Percentiles rank a stretch among this genome's conserved stretches.
These are phyloP conservation scores for Amyelois transitella DNA, from an alignment of 1,140 invertebrate species.

Conservation along the genomic window DNA sequence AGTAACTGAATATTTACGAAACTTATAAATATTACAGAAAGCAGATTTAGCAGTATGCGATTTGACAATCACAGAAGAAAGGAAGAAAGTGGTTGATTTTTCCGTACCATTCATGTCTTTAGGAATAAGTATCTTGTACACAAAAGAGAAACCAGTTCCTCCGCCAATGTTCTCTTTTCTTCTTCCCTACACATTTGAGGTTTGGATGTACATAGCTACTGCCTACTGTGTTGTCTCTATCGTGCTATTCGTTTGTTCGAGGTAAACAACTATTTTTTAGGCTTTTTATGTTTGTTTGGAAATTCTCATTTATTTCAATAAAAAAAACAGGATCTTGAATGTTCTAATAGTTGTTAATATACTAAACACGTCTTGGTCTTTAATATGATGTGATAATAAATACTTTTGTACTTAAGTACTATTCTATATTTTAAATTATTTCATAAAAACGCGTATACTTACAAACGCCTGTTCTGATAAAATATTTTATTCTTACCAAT, in stretches of 20 bases:
- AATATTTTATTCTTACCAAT: too few relatives aligned
- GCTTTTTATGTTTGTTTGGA: too few relatives aligned
- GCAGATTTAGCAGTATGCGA: slow-evolving; percentile 94
- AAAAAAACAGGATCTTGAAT: too few relatives aligned
- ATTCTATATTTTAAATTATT: too few relatives aligned
- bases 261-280: slow-evolving; percentile 73
- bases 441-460: too few relatives aligned
- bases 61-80: slow-evolving; percentile 90
- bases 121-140: slow-evolving; percentile 88
- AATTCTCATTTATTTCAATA: too few relatives aligned
- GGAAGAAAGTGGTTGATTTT: slow-evolving; percentile 90
- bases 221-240: slow-evolving; percentile 87
- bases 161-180: slow-evolving; percentile 86
- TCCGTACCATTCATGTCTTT: slow-evolving; percentile 93
- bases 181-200: slow-evolving; percentile 86
- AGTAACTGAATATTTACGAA: too few relatives aligned
- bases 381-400: too few relatives aligned
- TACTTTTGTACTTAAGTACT: too few relatives aligned
- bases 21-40: slow-evolving; percentile 77
- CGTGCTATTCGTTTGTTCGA: slow-evolving; percentile 84
- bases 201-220: slow-evolving; percentile 90
- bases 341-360: too few relatives aligned
- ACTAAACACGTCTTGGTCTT: too few relatives aligned
- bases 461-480: too few relatives aligned
- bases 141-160: slow-evolving; percentile 80